Conservation (phyloP, 2,888 invertebrate genomes). For the Limenitis arthemis region DNA sequence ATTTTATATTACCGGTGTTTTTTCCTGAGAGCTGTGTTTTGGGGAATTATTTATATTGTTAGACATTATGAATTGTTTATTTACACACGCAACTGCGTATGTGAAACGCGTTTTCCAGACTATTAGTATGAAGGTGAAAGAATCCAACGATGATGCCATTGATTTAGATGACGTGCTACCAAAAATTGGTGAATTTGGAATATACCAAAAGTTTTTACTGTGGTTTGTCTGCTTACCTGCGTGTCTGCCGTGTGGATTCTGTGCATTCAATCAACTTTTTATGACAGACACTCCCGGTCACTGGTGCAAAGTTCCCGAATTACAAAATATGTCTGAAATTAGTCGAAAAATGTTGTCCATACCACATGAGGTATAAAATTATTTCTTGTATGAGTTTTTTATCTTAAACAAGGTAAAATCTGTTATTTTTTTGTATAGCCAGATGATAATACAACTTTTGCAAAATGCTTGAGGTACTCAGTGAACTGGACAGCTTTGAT, state of each 20-base stretch:
- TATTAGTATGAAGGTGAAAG: slow-evolving; percentile 47
- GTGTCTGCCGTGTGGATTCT: slow-evolving; percentile 91
- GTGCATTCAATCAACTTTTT: slow-evolving; percentile 94
- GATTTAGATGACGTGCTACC: slow-evolving; percentile 90
- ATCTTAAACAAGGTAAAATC: neutral
- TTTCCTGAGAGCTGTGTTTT: slow-evolving; percentile 38
- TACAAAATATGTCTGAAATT: slow-evolving; percentile 72
- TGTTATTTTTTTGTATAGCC: slow-evolving; percentile 32
- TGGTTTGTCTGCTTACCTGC: slow-evolving; percentile 92
- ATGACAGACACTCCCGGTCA: slow-evolving; percentile 91
- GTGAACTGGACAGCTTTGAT: slow-evolving; percentile 78
- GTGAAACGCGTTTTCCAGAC: slow-evolving; percentile 35
- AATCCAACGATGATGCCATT: slow-evolving; percentile 61
- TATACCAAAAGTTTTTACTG: slow-evolving; percentile 87
- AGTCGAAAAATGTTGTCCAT: slow-evolving; percentile 77
- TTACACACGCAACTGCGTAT: slow-evolving; percentile 12
- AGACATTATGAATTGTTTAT: slow-evolving; percentile 17
- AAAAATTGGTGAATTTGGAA: slow-evolving; percentile 90
- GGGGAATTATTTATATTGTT: slow-evolving; percentile 14
- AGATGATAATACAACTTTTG: slow-evolving; percentile 65
- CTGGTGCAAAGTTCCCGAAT: slow-evolving; percentile 85
- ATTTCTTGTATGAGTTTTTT: too few relatives aligned
- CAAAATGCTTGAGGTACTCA: slow-evolving; percentile 80
- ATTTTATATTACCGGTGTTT: slow-evolving; percentile 37
- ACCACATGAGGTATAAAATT: slow-evolving; percentile 52